Evolutionary conservation across 2,888 invertebrate genomes (phyloP).

Genomic region (Oxytorus armatus): DNA sequence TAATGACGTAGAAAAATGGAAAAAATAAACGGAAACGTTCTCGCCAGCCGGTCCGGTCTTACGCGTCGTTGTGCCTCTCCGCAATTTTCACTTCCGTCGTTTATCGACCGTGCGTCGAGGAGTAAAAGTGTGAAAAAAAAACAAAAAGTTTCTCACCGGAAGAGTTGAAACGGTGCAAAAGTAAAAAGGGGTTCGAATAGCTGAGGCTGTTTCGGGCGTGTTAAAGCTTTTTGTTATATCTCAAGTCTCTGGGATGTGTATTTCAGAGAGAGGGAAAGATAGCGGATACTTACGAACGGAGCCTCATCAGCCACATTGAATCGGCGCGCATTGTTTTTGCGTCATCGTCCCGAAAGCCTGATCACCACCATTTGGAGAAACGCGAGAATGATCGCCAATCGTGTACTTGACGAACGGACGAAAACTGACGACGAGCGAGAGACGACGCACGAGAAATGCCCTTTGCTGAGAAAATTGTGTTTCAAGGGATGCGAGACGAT

Average conservation of each 20-base stretch:
- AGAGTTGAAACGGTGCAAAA: no score
- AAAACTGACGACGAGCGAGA: background rate
- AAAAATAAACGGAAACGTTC: no score
- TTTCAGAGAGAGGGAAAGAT: background rate
- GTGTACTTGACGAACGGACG: background rate
- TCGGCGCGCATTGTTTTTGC: constrained; percentile 80
- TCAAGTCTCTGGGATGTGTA: no score
- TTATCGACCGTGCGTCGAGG: no score
- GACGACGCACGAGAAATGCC: background rate
- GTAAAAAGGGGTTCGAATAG: no score
- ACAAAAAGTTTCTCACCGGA: no score
- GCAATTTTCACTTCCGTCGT: background rate
- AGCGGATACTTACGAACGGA: constrained; percentile 80
- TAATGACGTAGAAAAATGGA: no score
- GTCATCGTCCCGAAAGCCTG: constrained; percentile 75
- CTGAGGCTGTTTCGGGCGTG: no score
- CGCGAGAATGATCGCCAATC: constrained; percentile 33
- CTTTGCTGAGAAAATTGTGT: background rate
- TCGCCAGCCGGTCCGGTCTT: no score
- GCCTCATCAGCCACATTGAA: constrained; percentile 82
- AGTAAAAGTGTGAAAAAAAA: no score
- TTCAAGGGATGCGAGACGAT: background rate
- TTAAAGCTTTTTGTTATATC: no score
- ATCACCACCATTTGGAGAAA: constrained; percentile 67
- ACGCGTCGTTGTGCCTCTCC: no score